Evolutionary conservation across 1,140 invertebrate genomes (phyloP), one percentile per base, ranked within the genome.

Genomic region (Acyrthosiphon pisum): DNA sequence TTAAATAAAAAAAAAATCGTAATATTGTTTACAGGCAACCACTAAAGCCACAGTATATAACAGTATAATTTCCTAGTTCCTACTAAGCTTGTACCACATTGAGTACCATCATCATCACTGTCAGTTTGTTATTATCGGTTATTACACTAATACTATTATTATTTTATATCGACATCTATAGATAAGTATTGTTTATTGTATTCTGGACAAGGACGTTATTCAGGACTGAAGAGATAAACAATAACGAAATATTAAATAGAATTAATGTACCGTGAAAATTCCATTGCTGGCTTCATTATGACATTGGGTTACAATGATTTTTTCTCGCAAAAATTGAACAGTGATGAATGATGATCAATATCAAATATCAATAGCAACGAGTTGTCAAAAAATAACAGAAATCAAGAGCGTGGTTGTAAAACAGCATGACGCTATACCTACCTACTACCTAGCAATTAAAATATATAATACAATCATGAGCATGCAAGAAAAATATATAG

Each of bases 141-240:
- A 41, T 26, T 56, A 56, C 30, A 56, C 56, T 53, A 56, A 44
- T 68, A 56, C 18, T 56, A 89, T 56, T 41, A 53, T 53, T 89
- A 53, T 41, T 37, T 11, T 4, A 44, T 60, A 35, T 88, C 26
- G 6, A 44, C 23, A 53, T 53, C 3, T 53, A 53, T 76, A 76
- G n/a, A 23, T n/a, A 76, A 14, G 6, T 76, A 76, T 76, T n/a
- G 30, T 76, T 76, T 68, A 90, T 18, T 68, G 37, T 60, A 60
- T 90, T 90, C 44, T 90, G 37, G n/a, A n/a, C 89, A 90, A 90
- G 89, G 89, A 90, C 89, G 26, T 90, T n/a, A 44, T 68, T 68
- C 14, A 68, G 14, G n/a, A 76, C n/a, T 76, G n/a, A n/a, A 35
- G 14, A 76, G 11, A 14, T 76, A 76, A 68, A 76, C 60, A 76